phyloP scores from a whole-genome alignment of 2,888 invertebrate species.

The Eilema sororculum region DNA sequence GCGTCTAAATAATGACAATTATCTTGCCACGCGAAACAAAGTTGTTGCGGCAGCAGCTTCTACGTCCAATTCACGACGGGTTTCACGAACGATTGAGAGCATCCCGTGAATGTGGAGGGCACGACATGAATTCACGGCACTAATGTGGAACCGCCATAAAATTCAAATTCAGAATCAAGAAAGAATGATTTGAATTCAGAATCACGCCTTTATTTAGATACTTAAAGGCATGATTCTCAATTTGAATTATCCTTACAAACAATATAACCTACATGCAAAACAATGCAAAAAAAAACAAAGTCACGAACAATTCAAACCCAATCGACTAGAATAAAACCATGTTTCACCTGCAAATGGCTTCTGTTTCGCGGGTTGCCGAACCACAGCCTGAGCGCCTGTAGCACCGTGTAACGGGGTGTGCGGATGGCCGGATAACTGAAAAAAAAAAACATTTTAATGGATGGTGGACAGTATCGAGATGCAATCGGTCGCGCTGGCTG shows the following conservation, averaged over 20 bases:
- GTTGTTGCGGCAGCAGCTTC: too few species aligned
- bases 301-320: slow-evolving; percentile 8
- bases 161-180: too few species aligned
- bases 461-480: slow-evolving; percentile 12
- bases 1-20: too few species aligned
- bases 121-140: too few species aligned
- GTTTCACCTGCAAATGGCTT: slow-evolving; percentile 84
- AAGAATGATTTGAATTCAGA: too few species aligned
- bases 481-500: slow-evolving; percentile 16
- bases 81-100: too few species aligned
- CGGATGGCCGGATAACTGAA: slow-evolving; percentile 86
- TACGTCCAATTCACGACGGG: too few species aligned
- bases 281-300: neutral
- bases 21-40: too few species aligned
- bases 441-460: slow-evolving; percentile 34
- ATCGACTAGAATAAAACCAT: slow-evolving; percentile 19
- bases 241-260: neutral
- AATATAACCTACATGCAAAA: neutral
- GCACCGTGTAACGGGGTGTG: slow-evolving; percentile 86
- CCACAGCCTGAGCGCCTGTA: slow-evolving; percentile 89
- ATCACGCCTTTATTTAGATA: too few species aligned
- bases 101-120: too few species aligned
- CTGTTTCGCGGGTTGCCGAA: slow-evolving; percentile 89
- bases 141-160: too few species aligned
- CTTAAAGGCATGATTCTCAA: too few species aligned